Percentiles rank a stretch among this genome's conserved stretches.
phyloP scores from a whole-genome alignment of 2,113 vertebrate genomes.

The Cynocephalus volans region DNA sequence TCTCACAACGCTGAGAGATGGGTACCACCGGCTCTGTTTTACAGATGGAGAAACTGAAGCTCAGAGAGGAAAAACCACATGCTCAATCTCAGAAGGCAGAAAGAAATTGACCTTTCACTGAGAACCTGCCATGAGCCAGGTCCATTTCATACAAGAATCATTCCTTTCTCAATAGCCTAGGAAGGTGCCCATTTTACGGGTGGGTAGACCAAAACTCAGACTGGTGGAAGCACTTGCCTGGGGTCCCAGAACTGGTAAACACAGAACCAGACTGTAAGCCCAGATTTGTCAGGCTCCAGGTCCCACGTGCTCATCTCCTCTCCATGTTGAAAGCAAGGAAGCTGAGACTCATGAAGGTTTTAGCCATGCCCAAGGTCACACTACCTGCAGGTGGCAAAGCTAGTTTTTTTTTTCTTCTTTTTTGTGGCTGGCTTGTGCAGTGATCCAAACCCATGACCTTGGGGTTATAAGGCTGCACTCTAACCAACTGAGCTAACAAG shows the following conservation, averaged over 20 bases:
- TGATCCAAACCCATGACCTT: no score
- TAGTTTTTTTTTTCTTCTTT: background rate
- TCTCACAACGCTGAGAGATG: background rate
- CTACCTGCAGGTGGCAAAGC: background rate
- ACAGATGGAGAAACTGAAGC: constrained; percentile 26
- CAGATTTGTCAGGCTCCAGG: background rate
- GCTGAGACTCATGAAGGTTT: background rate
- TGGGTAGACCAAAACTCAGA: background rate
- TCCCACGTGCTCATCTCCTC: background rate
- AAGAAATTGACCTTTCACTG: background rate
- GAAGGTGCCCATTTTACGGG: background rate
- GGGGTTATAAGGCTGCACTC: no score
- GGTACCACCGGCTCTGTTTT: background rate
- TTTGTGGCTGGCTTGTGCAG: no score
- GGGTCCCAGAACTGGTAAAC: background rate
- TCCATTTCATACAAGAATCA: background rate
- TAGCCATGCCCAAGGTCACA: background rate
- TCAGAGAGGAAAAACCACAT: background rate
- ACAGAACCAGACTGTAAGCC: background rate
- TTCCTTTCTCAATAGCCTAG: background rate
- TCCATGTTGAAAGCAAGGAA: background rate
- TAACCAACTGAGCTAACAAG: no score
- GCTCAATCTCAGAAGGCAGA: background rate
- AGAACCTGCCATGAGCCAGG: background rate
- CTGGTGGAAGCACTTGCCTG: background rate